phyloP scores from a whole-genome alignment of 2,113 vertebrate species.

The Acanthisitta chloris region DNA sequence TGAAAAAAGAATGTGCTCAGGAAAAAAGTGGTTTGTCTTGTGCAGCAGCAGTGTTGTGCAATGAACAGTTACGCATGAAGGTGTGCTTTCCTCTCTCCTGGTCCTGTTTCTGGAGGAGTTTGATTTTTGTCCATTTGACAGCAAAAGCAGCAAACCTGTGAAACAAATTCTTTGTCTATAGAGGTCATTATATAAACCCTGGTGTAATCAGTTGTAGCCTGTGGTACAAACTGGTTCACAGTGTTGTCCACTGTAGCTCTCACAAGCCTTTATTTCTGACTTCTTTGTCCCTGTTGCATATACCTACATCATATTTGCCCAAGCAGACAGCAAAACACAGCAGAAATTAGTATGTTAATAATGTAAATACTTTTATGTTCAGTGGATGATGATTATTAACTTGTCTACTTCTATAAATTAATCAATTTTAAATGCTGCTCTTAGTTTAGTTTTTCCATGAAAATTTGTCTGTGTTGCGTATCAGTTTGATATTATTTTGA shows the following conservation, averaged over 20 bases:
- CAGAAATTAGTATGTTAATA: background rate
- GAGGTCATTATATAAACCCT: background rate
- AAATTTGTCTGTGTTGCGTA: background rate
- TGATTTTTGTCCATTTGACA: background rate
- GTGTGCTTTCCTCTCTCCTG: background rate
- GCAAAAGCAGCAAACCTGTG: background rate
- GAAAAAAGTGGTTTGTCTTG: background rate
- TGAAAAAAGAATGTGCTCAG: background rate
- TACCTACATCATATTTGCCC: background rate
- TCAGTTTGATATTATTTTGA: background rate
- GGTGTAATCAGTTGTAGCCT: background rate
- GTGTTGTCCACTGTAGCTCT: background rate
- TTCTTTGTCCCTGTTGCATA: background rate
- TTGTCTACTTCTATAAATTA: background rate
- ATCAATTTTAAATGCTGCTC: background rate
- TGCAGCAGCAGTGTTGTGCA: background rate
- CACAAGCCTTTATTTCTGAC: background rate
- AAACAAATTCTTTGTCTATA: background rate
- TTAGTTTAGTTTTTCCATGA: background rate
- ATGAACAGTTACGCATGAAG: background rate
- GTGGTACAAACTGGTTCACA: background rate
- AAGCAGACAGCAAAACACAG: background rate
- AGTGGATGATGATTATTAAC: background rate
- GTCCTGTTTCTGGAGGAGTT: background rate
- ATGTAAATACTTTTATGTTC: background rate